Evolutionary conservation across 1,140 invertebrate genomes (phyloP), one percentile per base, ranked within the genome.

Genomic region (Coelopa frigida): DNA sequence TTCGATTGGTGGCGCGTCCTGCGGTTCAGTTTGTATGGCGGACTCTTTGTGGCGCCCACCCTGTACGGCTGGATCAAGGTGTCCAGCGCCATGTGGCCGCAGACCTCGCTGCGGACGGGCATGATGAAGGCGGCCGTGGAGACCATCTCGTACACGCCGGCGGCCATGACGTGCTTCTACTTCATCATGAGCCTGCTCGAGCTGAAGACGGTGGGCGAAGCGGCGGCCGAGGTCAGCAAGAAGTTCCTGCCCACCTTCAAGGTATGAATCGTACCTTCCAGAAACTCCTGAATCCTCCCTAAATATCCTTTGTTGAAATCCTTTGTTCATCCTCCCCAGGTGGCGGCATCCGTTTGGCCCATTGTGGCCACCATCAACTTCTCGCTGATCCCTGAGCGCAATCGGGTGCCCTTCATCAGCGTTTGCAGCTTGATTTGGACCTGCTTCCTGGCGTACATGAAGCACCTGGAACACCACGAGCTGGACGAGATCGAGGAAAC

Each of bases 361-460:
- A 54, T 85, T 41, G 70, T 90, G 23, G 87, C 88, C 65, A 85
- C 87, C 24, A 72, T 90, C 3, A 92, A 92, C 58, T 90, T 89
- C 53, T 75, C 78, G 14, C 70, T 87, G 15, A 76, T 92, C 41
- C 78, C 82, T 24, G 84, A 89, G 65, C 77, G 77, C 50, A 89
- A 92, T 67, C 75, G 87, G 46, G 85, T 91, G 14, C 78, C 83
- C 18, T 88, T 88, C 58, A 87, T 89, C n/a, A 87, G 86, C 56
- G 65, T 80, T 5, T 89, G 85, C 58, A 89, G 87, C 70, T 75
- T 91, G 39, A 70, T 87, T 43, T 92, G 89, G 89, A 87, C 86
- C n/a, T 83, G 81, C 50, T 90, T 89, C 61, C 71, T 92, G 32
- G 84, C 87, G 1, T 90, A 89, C 56, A 89, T 91, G 85, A 88